phyloP scores from a whole-genome alignment of 1,140 invertebrate species.

The Lethrus apterus region DNA sequence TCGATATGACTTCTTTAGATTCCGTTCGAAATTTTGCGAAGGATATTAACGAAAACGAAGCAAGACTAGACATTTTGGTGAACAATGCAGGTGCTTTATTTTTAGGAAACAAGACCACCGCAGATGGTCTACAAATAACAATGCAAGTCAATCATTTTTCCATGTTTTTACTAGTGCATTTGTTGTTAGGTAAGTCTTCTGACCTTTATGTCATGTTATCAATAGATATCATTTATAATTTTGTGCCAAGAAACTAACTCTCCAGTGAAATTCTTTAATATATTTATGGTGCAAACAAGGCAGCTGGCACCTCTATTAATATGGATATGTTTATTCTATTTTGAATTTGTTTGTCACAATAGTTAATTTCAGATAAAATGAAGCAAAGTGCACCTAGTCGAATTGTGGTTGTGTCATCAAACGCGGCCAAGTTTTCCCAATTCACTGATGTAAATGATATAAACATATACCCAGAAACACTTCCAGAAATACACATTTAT shows the following conservation, averaged over 20 bases:
- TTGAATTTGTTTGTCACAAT: no score
- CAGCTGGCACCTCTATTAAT: no score
- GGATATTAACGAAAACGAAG: slow-evolving; percentile 57
- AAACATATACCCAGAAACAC: slow-evolving; percentile 31
- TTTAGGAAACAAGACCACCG: slow-evolving; percentile 32
- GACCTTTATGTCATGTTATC: no score
- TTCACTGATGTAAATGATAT: slow-evolving; percentile 60
- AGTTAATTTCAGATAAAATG: slow-evolving; percentile 52
- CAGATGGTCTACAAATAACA: slow-evolving; percentile 45
- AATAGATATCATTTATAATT: no score
- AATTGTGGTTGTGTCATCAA: slow-evolving; percentile 63
- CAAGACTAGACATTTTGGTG: slow-evolving; percentile 57
- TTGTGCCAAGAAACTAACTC: no score
- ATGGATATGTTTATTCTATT: no score
- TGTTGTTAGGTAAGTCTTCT: slow-evolving; percentile 46
- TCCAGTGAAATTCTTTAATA: no score
- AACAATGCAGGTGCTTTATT: slow-evolving; percentile 46
- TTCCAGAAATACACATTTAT: not conserved
- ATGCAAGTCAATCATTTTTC: slow-evolving; percentile 50
- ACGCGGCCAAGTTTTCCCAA: slow-evolving; percentile 50
- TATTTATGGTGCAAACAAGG: no score
- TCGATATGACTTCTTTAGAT: slow-evolving; percentile 63
- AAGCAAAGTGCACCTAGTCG: slow-evolving; percentile 49
- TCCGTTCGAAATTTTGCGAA: slow-evolving; percentile 66
- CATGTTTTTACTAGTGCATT: slow-evolving; percentile 49